These are phyloP conservation scores for Bombyx huttoni DNA, from an alignment of 2,888 invertebrate genomes.

Conservation along the genomic window DNA sequence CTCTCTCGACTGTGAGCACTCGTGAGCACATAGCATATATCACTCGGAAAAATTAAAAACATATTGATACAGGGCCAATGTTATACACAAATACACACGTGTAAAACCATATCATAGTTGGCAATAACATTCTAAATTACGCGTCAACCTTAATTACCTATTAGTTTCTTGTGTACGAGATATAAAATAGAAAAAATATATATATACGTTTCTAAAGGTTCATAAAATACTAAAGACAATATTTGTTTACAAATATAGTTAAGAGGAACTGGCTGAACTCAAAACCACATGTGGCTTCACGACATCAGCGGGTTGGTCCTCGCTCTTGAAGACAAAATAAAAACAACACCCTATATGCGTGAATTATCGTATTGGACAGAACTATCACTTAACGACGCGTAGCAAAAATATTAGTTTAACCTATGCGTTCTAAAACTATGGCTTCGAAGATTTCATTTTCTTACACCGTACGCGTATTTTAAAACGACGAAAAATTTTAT, in stretches of 20 bases:
- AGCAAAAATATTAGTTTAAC: slow-evolving; percentile 66
- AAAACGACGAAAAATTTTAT: slow-evolving; percentile 29
- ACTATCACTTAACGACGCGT: slow-evolving; percentile 43
- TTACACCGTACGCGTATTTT: slow-evolving; percentile 39
- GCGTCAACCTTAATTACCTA: too few relatives aligned
- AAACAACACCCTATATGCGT: slow-evolving; percentile 55
- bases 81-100: too few relatives aligned
- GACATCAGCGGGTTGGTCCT: slow-evolving; percentile 60
- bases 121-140: too few relatives aligned
- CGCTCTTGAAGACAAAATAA: slow-evolving; percentile 24
- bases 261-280: slow-evolving; percentile 66
- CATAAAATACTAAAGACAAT: too few relatives aligned
- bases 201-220: too few relatives aligned
- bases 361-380: slow-evolving; percentile 41
- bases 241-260: slow-evolving; percentile 31
- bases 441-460: slow-evolving; percentile 47
- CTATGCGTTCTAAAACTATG: slow-evolving; percentile 59
- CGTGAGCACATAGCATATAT: too few relatives aligned
- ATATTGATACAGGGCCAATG: too few relatives aligned
- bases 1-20: too few relatives aligned
- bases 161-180: too few relatives aligned
- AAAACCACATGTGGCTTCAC: slow-evolving; percentile 1
- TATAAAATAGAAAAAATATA: too few relatives aligned
- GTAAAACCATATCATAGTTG: too few relatives aligned
- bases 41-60: too few relatives aligned